Percentiles rank a stretch among this genome's conserved stretches.
These are phyloP conservation scores for Leucozona laternaria DNA, from an alignment of 2,888 invertebrate species.

Conservation along the genomic window DNA sequence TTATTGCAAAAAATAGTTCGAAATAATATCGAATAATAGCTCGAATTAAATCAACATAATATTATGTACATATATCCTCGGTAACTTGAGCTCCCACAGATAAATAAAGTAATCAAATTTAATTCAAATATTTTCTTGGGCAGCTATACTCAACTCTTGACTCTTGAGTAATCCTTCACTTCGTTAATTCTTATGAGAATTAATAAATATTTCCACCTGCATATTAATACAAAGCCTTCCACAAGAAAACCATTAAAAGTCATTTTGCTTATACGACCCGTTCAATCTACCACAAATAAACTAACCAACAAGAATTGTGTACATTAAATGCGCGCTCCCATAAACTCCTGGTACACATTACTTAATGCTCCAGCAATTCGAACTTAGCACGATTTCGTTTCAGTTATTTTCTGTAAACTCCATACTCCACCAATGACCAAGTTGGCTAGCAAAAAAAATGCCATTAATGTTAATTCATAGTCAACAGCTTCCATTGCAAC, in stretches of 20 bases:
- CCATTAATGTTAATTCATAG: slow-evolving; percentile 65
- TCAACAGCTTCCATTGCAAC: slow-evolving; percentile 70
- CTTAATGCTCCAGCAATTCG: slow-evolving; percentile 56
- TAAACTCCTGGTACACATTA: slow-evolving; percentile 50
- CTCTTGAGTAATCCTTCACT: not conserved
- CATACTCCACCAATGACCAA: slow-evolving; percentile 38
- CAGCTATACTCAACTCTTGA: not conserved
- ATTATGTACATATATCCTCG: not conserved
- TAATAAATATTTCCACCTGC: slow-evolving; percentile 26
- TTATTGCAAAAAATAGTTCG: not conserved
- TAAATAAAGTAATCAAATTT: slow-evolving; percentile 10
- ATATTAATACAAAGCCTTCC: slow-evolving; percentile 17
- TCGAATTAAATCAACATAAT: not conserved
- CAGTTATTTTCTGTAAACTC: slow-evolving; percentile 32
- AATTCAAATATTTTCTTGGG: slow-evolving; percentile 10
- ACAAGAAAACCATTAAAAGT: slow-evolving; percentile 12
- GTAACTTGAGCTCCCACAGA: not conserved
- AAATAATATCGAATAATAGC: not conserved
- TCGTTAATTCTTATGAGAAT: slow-evolving; percentile 7
- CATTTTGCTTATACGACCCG: slow-evolving; percentile 14
- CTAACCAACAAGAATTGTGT: slow-evolving; percentile 36
- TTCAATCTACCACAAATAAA: slow-evolving; percentile 30
- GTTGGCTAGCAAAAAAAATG: slow-evolving; percentile 55
- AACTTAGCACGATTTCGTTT: slow-evolving; percentile 59
- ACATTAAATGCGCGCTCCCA: slow-evolving; percentile 21